Percentiles rank a stretch among this genome's conserved stretches.
phyloP scores from a whole-genome alignment of 2,113 vertebrate species.

The Chionomys nivalis region DNA sequence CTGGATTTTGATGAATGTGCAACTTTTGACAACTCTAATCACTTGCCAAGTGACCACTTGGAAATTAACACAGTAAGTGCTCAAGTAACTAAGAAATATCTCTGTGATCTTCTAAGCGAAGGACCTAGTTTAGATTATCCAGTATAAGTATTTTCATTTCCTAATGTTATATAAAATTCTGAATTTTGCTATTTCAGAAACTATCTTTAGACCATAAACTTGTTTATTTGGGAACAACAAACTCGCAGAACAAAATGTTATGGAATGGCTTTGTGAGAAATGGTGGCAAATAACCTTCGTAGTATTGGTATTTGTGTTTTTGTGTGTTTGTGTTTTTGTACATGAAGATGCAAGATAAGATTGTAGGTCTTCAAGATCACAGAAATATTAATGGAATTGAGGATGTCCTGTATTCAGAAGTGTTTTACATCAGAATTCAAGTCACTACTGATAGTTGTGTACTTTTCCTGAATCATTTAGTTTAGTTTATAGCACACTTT shows the following conservation, averaged over 20 bases:
- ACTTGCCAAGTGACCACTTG: neutral
- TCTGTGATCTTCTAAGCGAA: neutral
- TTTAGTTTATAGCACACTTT: neutral
- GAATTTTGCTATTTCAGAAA: conserved; percentile 23
- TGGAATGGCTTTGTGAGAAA: neutral
- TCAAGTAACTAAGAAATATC: neutral
- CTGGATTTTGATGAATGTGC: neutral
- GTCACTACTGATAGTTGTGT: neutral
- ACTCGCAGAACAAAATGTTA: neutral
- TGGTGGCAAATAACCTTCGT: neutral
- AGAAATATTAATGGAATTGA: neutral
- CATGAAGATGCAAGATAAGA: neutral
- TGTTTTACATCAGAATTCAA: neutral
- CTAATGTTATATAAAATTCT: conserved; percentile 13
- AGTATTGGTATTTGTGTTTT: neutral
- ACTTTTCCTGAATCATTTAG: neutral
- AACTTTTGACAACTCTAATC: neutral
- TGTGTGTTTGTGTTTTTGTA: neutral
- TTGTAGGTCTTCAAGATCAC: neutral
- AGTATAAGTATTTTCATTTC: conserved; percentile 25
- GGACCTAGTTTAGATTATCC: neutral
- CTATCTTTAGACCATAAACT: neutral
- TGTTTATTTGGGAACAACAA: neutral
- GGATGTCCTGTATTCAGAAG: neutral
- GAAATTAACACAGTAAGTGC: neutral